Conservation (phyloP, 2,113 vertebrate species). For the Nothocercus nigrocapillus region DNA sequence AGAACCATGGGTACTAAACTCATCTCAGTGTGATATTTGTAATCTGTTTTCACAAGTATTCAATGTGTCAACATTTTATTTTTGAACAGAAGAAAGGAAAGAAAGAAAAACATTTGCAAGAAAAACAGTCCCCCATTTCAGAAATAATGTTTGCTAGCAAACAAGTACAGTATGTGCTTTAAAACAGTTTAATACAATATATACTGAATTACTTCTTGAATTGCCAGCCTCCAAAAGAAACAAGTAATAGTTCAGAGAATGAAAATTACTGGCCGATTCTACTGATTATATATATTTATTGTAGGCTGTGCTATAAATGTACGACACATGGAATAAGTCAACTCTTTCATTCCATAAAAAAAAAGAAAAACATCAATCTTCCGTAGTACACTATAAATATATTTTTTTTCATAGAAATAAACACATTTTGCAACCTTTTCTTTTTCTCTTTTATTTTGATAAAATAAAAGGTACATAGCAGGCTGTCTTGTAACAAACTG, state of each 20-base stretch:
- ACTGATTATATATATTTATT: conserved; percentile 81
- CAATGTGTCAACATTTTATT: not conserved
- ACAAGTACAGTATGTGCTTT: conserved; percentile 66
- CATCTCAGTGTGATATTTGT: not conserved
- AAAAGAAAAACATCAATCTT: conserved; percentile 3
- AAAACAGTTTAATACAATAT: conserved; percentile 75
- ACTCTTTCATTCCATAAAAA: conserved; percentile 53
- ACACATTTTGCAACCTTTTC: conserved; percentile 72
- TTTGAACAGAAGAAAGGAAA: conserved; percentile 28
- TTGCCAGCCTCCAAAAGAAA: conserved; percentile 73
- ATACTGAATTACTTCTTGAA: conserved; percentile 73
- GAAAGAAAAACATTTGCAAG: conserved; percentile 48
- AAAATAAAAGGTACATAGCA: conserved; percentile 79
- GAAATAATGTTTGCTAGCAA: conserved; percentile 72
- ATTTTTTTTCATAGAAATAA: conserved; percentile 71
- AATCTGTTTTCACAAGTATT: conserved; percentile 11
- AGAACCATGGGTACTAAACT: conserved; percentile 12
- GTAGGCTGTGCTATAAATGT: conserved; percentile 64
- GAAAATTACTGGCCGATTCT: conserved; percentile 79
- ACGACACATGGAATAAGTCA: conserved; percentile 60
- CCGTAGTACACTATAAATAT: conserved; percentile 19
- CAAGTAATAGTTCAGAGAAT: conserved; percentile 72
- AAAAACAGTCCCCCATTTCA: conserved; percentile 48
- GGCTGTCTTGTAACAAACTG: conserved; percentile 78
- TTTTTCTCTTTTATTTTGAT: conserved; percentile 65